phyloP scores from a whole-genome alignment of 2,113 vertebrate species.

The Dolichallabes microphthalmus region DNA sequence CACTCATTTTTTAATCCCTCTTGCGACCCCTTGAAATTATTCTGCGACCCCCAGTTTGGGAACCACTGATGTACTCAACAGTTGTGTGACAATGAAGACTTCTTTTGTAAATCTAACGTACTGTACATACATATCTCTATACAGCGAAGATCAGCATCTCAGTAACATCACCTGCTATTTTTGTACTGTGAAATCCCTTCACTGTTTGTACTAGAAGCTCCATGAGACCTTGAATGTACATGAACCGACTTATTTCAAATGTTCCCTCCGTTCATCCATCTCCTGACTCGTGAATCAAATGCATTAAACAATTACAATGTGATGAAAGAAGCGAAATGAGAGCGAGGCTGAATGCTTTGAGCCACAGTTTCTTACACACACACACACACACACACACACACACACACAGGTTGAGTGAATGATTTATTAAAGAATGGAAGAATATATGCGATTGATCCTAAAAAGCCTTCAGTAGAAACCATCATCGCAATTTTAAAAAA shows the following conservation, averaged over 20 bases:
- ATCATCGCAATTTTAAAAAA: constrained; percentile 20
- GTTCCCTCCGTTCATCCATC: neutral
- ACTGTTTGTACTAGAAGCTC: neutral
- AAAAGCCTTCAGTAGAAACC: neutral
- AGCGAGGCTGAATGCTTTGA: constrained; percentile 6
- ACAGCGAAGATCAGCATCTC: neutral
- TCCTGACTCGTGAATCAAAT: constrained; percentile 49
- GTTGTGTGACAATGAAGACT: neutral
- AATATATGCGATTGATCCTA: neutral
- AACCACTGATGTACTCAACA: no score
- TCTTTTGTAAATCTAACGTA: neutral
- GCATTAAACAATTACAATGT: constrained; percentile 46
- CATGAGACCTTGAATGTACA: neutral
- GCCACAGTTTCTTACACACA: neutral
- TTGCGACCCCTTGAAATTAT: no score
- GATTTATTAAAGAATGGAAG: constrained; percentile 35
- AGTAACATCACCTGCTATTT: neutral
- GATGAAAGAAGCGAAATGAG: constrained; percentile 38
- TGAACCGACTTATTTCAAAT: neutral
- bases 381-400: neutral
- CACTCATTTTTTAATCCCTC: no score
- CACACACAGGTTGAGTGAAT: constrained; percentile 12
- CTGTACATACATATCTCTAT: neutral
- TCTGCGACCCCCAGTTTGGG: no score
- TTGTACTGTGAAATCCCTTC: neutral